phyloP scores from a whole-genome alignment of 2,113 vertebrate species.

The Pluvialis apricaria region DNA sequence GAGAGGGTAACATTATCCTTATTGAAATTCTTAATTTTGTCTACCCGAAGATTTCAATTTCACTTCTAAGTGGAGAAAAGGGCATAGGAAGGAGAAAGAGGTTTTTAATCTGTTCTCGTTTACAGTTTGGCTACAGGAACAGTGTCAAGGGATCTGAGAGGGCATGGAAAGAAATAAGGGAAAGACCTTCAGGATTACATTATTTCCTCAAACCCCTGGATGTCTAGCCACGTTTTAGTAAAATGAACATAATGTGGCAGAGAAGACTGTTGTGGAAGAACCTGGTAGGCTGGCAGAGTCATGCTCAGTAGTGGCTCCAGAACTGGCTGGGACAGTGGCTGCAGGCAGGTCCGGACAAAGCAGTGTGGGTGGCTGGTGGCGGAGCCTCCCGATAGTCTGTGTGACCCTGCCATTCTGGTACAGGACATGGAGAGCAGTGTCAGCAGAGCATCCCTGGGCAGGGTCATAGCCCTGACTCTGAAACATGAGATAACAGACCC shows the following conservation, averaged over 20 bases:
- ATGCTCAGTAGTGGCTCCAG: neutral
- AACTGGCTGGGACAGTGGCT: neutral
- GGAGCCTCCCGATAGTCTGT: neutral
- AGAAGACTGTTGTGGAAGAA: neutral
- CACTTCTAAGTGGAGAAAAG: neutral
- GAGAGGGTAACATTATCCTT: neutral
- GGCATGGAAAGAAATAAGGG: neutral
- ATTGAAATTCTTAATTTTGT: neutral
- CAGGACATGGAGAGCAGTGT: neutral
- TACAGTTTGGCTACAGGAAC: neutral
- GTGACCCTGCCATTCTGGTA: accelerated
- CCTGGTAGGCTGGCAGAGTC: neutral
- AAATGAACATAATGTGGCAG: accelerated
- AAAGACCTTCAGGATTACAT: neutral
- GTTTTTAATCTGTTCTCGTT: neutral
- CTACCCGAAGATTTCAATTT: neutral
- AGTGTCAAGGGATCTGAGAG: neutral
- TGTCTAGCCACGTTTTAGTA: neutral
- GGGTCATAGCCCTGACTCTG: neutral
- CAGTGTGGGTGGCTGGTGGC: accelerated
- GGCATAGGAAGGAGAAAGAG: neutral
- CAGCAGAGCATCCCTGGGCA: neutral
- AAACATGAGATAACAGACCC: neutral
- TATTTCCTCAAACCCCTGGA: neutral
- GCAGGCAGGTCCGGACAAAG: neutral